Evolutionary conservation across 2,888 invertebrate species (phyloP), one percentile per base, ranked within the genome.

Genomic region (Panopea generosa): DNA sequence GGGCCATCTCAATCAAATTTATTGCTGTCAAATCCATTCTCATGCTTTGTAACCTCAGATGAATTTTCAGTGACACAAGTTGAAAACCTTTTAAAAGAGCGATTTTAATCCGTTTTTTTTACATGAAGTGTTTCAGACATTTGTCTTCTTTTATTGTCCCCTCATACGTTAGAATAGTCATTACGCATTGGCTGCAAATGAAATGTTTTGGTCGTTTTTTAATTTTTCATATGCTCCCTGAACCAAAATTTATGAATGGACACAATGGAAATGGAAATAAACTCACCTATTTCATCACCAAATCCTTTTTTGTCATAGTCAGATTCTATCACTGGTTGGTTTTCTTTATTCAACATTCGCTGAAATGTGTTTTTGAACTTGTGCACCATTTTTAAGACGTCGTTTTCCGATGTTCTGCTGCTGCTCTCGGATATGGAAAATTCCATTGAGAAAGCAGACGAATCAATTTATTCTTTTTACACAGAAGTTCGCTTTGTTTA

Each of bases 281-380:
- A 72, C 78, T 83, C 74, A 83, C 83, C 81, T 20, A 59, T 55
- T 26, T 75, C 62, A 6, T 65, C 63, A 38, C 61, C 59, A 43
- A 50, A 49, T 49, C 67, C 59, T 29, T 63, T 59, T 29, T 61
- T 67, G 24, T 82, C 82, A 59, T 76, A 81, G 50, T 82, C 84
- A 29, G 80, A 77, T 50, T 84, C 84, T 11, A 84, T 83, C 18
- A 84, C 79, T 40, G 61, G 65, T 29, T 66, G 68, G 4, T 62
- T 52, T 22, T 78, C 77, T 50, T 68, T 78, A n/a, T 45, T 59
- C 24, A 77, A 33, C 18, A 76, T 57, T 59, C 47, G 69, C 7
- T 68, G 66, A 56, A 82, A 70, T 33, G 77, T 70, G 56, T 66
- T 38, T 67, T 76, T 82, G 11, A 82, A 60, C 38, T 82, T 82